These are phyloP conservation scores for Oceanites oceanicus DNA, from an alignment of 2,113 vertebrate species.

Conservation along the genomic window DNA sequence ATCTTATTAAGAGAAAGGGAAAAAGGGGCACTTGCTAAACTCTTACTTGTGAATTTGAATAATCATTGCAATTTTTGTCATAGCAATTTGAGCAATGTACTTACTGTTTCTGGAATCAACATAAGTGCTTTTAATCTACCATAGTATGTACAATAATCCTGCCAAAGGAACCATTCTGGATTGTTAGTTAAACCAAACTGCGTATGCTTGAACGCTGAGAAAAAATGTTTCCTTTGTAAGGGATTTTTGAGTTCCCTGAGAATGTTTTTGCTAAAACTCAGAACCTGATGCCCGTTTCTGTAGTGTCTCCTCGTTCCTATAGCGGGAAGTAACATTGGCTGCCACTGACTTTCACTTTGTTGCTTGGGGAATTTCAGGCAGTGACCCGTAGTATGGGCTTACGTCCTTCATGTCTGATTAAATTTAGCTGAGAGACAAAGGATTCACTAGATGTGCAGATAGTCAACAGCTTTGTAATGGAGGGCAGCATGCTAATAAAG, in stretches of 20 bases:
- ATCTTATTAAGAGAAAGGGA: neutral
- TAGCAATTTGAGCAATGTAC: neutral
- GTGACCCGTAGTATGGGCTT: neutral
- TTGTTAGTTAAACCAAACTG: neutral
- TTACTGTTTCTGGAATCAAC: neutral
- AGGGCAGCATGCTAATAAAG: neutral
- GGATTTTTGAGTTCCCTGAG: neutral
- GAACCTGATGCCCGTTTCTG: neutral
- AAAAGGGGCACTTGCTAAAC: neutral
- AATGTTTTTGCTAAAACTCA: neutral
- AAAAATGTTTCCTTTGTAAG: neutral
- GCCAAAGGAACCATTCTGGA: neutral
- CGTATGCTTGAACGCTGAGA: neutral
- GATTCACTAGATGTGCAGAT: neutral
- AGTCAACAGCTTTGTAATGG: neutral
- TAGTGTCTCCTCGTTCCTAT: neutral
- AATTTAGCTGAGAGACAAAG: slow-evolving; percentile 23
- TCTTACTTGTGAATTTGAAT: neutral
- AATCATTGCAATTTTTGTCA: neutral
- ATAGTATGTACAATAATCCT: neutral
- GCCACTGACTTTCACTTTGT: neutral
- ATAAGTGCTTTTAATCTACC: neutral
- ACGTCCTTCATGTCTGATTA: slow-evolving; percentile 26
- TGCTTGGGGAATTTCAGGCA: neutral
- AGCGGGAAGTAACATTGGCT: neutral